Percentiles rank a stretch among this genome's conserved stretches.
Conservation (phyloP, 2,113 vertebrate genomes). For the Corvus hawaiiensis region DNA sequence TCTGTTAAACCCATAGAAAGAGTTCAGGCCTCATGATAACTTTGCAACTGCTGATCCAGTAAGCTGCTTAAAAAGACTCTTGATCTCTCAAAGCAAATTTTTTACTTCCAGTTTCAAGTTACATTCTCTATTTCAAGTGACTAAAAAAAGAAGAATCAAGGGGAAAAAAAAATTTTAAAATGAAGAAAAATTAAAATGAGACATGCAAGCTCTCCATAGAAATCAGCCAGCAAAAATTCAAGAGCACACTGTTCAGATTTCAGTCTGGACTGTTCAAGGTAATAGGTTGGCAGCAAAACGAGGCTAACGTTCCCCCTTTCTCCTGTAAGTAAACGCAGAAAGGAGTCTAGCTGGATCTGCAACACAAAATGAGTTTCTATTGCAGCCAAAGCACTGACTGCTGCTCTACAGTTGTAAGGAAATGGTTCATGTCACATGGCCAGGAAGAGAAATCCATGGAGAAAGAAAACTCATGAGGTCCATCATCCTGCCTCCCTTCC, state of each 20-base stretch:
- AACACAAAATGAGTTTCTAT: neutral
- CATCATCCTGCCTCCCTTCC: neutral
- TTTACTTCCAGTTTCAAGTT: slow-evolving; percentile 61
- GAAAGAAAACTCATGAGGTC: neutral
- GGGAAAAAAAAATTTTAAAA: neutral
- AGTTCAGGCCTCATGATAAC: slow-evolving; percentile 62
- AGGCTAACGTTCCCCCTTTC: neutral
- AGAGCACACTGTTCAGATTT: neutral
- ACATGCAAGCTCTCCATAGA: neutral
- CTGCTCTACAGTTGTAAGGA: neutral
- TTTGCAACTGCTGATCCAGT: slow-evolving; percentile 66
- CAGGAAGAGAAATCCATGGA: neutral
- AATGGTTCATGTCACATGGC: neutral
- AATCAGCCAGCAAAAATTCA: neutral
- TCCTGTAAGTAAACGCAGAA: neutral
- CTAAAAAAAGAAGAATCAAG: slow-evolving; percentile 4
- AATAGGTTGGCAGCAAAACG: neutral
- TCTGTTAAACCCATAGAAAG: slow-evolving; percentile 49
- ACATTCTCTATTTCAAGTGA: slow-evolving; percentile 29
- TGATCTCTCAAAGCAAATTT: slow-evolving; percentile 66
- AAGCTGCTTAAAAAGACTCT: slow-evolving; percentile 64
- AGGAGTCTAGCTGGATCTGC: neutral
- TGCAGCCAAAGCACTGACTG: neutral
- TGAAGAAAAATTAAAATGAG: slow-evolving; percentile 5
- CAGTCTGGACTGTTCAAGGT: neutral